These are phyloP conservation scores for Helicoverpa assulta DNA, from an alignment of 2,888 invertebrate species.

Conservation along the genomic window DNA sequence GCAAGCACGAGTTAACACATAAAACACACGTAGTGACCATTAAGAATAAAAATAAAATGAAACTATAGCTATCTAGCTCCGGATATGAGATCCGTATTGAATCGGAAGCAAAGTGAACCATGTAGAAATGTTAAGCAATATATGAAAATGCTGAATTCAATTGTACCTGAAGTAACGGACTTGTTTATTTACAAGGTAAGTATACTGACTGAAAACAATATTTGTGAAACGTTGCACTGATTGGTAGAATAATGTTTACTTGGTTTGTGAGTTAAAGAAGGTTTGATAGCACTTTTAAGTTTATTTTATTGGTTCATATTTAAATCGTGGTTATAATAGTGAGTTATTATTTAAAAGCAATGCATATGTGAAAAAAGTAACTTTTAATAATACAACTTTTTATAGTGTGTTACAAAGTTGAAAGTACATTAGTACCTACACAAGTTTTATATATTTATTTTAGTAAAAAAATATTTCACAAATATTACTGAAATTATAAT, in stretches of 20 bases:
- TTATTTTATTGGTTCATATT: too few species aligned
- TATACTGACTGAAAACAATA: not conserved
- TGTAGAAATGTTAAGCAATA: constrained; percentile 13
- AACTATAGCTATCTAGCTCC: constrained; percentile 27
- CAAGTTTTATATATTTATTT: too few species aligned
- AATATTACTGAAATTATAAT: too few species aligned
- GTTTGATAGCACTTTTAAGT: not conserved
- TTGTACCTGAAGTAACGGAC: constrained; percentile 1
- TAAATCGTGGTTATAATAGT: too few species aligned
- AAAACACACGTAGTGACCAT: constrained; percentile 10
- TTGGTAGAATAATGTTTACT: not conserved
- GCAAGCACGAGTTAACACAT: not conserved
- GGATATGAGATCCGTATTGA: constrained; percentile 45
- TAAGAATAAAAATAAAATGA: constrained; percentile 38
- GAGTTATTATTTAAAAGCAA: too few species aligned
- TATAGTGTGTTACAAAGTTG: too few species aligned
- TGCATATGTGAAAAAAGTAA: too few species aligned
- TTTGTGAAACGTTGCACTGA: not conserved
- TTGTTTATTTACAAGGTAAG: not conserved
- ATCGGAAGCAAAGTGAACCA: constrained; percentile 15
- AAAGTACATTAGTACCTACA: too few species aligned
- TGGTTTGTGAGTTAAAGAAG: not conserved
- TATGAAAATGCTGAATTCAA: constrained; percentile 23
- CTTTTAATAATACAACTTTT: too few species aligned
- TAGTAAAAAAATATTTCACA: too few species aligned